These are phyloP conservation scores for Drosophila birchii DNA, from an alignment of 2,888 invertebrate species.

Conservation along the genomic window DNA sequence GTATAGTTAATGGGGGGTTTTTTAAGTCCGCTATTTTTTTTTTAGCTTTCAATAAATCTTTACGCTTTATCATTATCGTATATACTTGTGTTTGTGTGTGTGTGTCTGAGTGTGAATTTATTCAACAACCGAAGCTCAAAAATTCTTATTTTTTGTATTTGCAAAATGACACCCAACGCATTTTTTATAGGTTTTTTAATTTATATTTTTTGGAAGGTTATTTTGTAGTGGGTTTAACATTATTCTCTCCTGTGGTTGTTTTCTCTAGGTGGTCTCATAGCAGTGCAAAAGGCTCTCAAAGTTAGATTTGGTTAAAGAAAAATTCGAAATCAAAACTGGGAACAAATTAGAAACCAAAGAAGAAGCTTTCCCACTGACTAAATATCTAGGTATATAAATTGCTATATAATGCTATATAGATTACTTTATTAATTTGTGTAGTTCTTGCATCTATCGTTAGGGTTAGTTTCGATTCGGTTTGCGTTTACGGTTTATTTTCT, in stretches of 20 bases:
- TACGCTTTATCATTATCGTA: conserved; percentile 33
- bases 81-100: conserved; percentile 40
- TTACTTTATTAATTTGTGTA: conserved; percentile 51
- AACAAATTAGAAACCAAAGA: conserved; percentile 5
- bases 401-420: conserved; percentile 36
- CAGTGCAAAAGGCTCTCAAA: conserved; percentile 73
- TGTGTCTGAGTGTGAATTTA: conserved; percentile 60
- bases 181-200: conserved; percentile 28
- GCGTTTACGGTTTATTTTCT: conserved; percentile 39
- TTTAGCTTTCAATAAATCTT: conserved; percentile 36
- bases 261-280: conserved; percentile 78
- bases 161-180: conserved; percentile 59
- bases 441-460: conserved; percentile 67
- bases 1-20: conserved; percentile 41
- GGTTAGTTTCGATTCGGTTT: conserved; percentile 65
- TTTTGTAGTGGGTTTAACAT: conserved; percentile 32
- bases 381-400: conserved; percentile 48
- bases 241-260: conserved; percentile 35
- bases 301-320: conserved; percentile 30
- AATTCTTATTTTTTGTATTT: conserved; percentile 42
- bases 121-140: conserved; percentile 82
- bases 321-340: neutral
- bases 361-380: conserved; percentile 30
- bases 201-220: conserved; percentile 1
- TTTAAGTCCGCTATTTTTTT: conserved; percentile 33